Evolutionary conservation across 2,113 vertebrate genomes (phyloP), one percentile per base, ranked within the genome.

Genomic region (Daphoenositta chrysoptera): DNA sequence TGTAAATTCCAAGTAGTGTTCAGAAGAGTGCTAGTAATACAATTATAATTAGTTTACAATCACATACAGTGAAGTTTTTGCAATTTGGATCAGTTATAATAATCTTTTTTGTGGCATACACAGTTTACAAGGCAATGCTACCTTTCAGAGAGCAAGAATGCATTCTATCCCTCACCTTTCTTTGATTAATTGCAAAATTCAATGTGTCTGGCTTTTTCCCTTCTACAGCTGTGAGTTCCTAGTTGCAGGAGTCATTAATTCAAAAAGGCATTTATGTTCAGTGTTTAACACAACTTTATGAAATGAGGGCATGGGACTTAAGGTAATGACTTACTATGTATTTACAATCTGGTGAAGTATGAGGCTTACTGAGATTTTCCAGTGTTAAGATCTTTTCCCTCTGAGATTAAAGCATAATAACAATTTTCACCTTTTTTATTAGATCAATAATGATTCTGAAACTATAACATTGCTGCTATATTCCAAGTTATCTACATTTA

Each of bases 181-280:
- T 58, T 54, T 60, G 13, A n/a, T 33, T 81, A 45, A 58, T 63
- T 77, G 14, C 14, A 80, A 86, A 91, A 86, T 44, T 54, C 27
- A 58, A 21, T 3, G 6, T 51, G 33, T 15, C 15, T 65, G n/a
- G 9, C 8, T 23, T 63, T 71, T 70, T 63, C 9, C 9, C 13
- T 69, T 82, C 53, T 57, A 35, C 31, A 47, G 1, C 18, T 63
- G 5, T 7, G 23, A 0, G 0, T 42, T 58, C 4, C 31, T 11
- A 4, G 16, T 47, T 51, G 23, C 37, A 71, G 28, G 18, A 63
- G 2, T 23, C 11, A 9, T 31, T 57, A 63, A 57, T 68, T 64
- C 21, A 53, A 44, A 61, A 24, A 57, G 13, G 4, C 9, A 40
- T 20, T 51, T 53, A 20, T 54, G 11, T 54, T 64, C 31, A 47